Evolutionary conservation across 2,888 invertebrate genomes (phyloP), one percentile per base, ranked within the genome.

Genomic region (Trissonchulus sp.): DNA sequence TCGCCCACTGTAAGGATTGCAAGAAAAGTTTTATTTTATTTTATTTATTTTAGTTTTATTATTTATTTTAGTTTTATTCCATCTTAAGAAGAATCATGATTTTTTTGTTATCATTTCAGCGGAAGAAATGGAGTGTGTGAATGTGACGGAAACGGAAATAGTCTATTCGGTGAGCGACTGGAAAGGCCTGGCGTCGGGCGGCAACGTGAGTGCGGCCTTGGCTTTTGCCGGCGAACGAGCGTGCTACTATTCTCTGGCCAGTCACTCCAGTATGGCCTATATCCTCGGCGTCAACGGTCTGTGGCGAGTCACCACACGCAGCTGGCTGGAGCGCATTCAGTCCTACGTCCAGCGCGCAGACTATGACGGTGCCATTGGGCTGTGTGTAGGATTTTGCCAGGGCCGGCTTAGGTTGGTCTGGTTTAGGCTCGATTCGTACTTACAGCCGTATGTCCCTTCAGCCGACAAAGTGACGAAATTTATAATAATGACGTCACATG

Each of bases 171-270:
- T 85, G 1, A 85, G 86, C 73, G 85, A 85, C 79, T 87, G 86
- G 80, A 87, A 87, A 80, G 86, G 74, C 0, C 87, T 96, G 63
- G 94, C 95, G 77, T 97, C 97, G 0, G 98, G 98, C 2, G 96
- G 97, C 0, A 94, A 94, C 83, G 98, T 91, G 77, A 90, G 90
- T 83, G 89, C 89, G 84, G 92, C 92, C 18, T 88, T 93, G 89
- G 88, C 88, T 82, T 84, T 84, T 75, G 60, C 80, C 37, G 79
- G 80, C 15, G 68, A 65, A 15, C 35, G 62, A 30, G 69, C 68
- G 1, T 75, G 75, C 37, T 77, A 76, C 37, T 31, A 76, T 3
- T 72, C 72, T 2, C 18, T 30, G 15, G 69, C 30, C 15, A 2
- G 3, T 30, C 18, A 36, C 31, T 3, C 30, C n/a, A 35, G 37